phyloP scores from a whole-genome alignment of 2,113 vertebrate genomes.

The Oriolus oriolus region DNA sequence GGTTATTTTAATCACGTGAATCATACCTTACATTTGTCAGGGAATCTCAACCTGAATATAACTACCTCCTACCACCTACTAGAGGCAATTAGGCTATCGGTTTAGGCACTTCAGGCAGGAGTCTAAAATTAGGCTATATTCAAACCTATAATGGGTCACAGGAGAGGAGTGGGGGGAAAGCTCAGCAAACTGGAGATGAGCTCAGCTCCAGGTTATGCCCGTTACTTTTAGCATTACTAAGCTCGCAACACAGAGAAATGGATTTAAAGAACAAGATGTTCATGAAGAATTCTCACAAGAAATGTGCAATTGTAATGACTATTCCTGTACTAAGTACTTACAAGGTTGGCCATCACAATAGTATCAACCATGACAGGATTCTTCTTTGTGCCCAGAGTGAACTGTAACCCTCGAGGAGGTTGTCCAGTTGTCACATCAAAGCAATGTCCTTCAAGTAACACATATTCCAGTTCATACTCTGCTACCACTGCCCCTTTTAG shows the following conservation, averaged over 20 bases:
- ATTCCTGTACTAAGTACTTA: constrained; percentile 61
- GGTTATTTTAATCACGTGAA: neutral
- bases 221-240: neutral
- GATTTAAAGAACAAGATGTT: neutral
- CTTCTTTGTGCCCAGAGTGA: constrained; percentile 87
- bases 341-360: constrained; percentile 96
- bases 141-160: neutral
- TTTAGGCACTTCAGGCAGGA: neutral
- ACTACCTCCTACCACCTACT: neutral
- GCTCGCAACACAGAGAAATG: neutral
- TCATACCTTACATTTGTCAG: neutral
- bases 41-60: neutral
- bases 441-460: constrained; percentile 93
- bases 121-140: neutral
- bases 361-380: constrained; percentile 87
- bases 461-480: constrained; percentile 91
- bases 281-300: neutral
- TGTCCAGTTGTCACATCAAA: constrained; percentile 85
- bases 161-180: neutral
- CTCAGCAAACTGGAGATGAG: neutral
- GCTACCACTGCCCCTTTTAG: constrained; percentile 78
- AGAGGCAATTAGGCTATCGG: neutral
- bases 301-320: neutral
- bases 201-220: neutral
- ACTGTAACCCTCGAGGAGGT: constrained; percentile 89